Conservation (phyloP, 2,113 vertebrate genomes). For the crab-eating macaque (Macaca fascicularis) region DNA sequence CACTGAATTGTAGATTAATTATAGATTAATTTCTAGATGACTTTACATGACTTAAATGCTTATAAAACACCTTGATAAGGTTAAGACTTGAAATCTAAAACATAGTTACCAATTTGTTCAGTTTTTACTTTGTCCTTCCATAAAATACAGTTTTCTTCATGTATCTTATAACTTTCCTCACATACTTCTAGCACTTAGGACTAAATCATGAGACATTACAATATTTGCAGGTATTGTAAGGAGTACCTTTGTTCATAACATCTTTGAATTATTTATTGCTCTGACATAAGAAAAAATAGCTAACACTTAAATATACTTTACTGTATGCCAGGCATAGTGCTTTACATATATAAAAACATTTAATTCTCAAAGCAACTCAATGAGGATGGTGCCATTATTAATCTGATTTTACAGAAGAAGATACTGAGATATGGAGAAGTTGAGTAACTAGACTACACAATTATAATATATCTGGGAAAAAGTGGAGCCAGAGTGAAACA, state of each 20-base stretch:
- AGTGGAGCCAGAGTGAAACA: neutral
- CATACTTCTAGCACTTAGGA: neutral
- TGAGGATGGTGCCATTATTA: neutral
- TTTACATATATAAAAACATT: neutral
- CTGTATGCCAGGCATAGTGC: neutral
- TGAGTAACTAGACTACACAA: neutral
- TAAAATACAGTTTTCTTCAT: neutral
- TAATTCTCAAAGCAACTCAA: neutral
- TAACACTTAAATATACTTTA: neutral
- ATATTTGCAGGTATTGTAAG: neutral
- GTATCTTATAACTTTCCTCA: neutral
- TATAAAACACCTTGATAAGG: neutral
- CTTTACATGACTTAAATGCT: no score
- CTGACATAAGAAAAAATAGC: neutral
- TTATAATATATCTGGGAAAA: neutral
- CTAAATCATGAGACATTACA: neutral
- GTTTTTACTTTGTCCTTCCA: neutral
- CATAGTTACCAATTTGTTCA: neutral
- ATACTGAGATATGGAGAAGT: neutral
- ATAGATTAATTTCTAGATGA: neutral
- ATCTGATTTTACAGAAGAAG: neutral
- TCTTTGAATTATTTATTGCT: neutral
- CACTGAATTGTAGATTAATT: neutral
- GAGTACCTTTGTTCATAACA: neutral
- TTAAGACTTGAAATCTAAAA: neutral